Base-by-base conservation (phyloP, 2,888 invertebrate species). In the Andrena praecox region DNA sequence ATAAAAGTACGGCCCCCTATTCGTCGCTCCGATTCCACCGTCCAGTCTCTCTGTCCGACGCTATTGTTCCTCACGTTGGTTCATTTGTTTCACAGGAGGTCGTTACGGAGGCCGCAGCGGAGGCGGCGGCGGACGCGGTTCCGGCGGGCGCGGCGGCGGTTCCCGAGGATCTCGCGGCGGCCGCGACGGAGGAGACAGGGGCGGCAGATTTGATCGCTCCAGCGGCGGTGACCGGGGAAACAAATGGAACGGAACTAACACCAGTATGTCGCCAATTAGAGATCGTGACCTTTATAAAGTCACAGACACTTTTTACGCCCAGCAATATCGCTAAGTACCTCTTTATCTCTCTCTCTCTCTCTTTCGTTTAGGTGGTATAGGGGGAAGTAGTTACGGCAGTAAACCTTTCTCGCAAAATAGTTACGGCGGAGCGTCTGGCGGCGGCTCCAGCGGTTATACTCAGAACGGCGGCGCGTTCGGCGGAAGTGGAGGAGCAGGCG, bases 381-480 rank as follows among this genome's bases (percentile, higher is more conserved):
- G 90, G 52, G 88, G 89, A 50, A 77, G 89, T 29, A 83, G 85
- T 69, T 92, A 92, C 64, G 85, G 89, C 80, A 90, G 82, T 73
- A 93, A 93, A 89, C 85, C 89, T 66, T 93, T 91, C 77, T 85
- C 90, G 10, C 92, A 92, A 77, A 93, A 86, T 64, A 92, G 80
- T 72, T 92, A 89, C 66, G 88, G 89, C 31, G 88, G 88, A 69
- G 74, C 86, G 12, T 87, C 89, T 5, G 84, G 86, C 33, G 83
- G 89, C 54, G 79, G 89, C 24, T 84, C 88, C 59, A 71, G 81
- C 48, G 85, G 81, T 69, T 93, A 92, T 70, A 88, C 86, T 64
- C 92, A 92, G 63, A 93, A 93, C 62, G 93, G 91, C 48, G 86
- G 91, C 76, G 89, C 90, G 24, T 92, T 92, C 50, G 91, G 91